Evolutionary conservation across 2,113 vertebrate species (phyloP), one percentile per base, ranked within the genome.

Genomic region (Heteronetta atricapilla): DNA sequence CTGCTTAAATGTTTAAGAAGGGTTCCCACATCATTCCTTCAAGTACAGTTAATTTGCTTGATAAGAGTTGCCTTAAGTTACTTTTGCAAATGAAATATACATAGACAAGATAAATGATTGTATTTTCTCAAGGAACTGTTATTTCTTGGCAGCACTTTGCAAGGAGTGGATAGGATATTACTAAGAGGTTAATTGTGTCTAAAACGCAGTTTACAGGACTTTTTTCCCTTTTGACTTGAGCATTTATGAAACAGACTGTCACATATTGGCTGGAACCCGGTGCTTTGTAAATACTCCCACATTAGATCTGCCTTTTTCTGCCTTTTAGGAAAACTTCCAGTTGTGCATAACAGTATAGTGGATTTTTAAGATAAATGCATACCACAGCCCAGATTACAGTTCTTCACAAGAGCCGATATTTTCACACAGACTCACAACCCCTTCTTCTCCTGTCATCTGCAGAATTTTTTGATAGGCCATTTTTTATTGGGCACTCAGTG

Each of bases 401-500:
- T 93, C 74, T 82, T 86, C 69, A 28, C 74, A 64, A 89, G 66
- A 86, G 56, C 83, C 84, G 58, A 4, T 92, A 62, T 84, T 95
- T 94, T 86, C 53, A 38, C 66, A 31, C 31, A 78, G 64, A 58
- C 79, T 80, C 88, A 73, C 72, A 93, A 52, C 52, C 29, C 31
- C 80, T 56, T 74, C 55, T 93, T 34, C 67, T 94, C 40, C 59
- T 90, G 68, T 90, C 82, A 93, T 90, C 82, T 72, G 66, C 60
- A 86, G 85, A 90, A 52, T 88, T 94, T 69, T 88, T 95, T 81
- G 88, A 75, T 90, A 88, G 88, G 76, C 56, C 85, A 33, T 91
- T 94, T 95, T 93, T 91, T 89, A 91, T 78, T 86, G 46, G 60
- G 40, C 93, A 59, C 67, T 80, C 42, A 56, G 89, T 90, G 95